phyloP scores from a whole-genome alignment of 1,140 invertebrate genomes.

The Kradibia gibbosae region DNA sequence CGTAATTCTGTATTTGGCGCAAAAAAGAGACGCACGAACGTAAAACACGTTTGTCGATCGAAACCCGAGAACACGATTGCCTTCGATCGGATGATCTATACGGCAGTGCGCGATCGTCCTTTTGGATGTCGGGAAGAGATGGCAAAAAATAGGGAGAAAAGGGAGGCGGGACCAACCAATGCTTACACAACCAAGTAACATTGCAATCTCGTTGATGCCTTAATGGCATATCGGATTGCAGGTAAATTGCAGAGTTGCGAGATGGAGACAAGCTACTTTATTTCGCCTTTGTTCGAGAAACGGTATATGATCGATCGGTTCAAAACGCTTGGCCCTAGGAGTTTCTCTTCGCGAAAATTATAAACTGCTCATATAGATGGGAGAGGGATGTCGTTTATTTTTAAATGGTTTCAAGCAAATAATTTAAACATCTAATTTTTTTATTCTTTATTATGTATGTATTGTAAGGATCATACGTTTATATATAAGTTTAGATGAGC shows the following conservation, averaged over 20 bases:
- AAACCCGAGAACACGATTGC: slow-evolving; percentile 54
- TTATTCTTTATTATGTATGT: slow-evolving; percentile 33
- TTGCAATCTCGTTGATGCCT: slow-evolving; percentile 50
- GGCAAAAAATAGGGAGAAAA: not conserved
- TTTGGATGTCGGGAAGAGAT: slow-evolving; percentile 15
- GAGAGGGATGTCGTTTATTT: not conserved
- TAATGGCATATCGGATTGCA: slow-evolving; percentile 54
- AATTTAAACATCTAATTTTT: not conserved
- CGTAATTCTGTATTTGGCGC: slow-evolving; percentile 50
- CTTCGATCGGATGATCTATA: slow-evolving; percentile 54
- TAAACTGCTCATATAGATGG: not conserved
- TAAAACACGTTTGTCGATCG: slow-evolving; percentile 52
- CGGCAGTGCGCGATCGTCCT: not conserved
- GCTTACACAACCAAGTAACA: slow-evolving; percentile 35
- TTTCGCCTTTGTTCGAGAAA: slow-evolving; percentile 48
- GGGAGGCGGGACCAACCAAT: not conserved
- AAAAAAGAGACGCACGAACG: slow-evolving; percentile 40
- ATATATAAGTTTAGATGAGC: not conserved
- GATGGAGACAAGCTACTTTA: slow-evolving; percentile 47
- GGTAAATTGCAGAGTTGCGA: slow-evolving; percentile 44
- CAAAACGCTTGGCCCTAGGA: not conserved
- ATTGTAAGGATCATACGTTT: not conserved
- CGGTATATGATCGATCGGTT: not conserved
- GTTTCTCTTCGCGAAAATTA: not conserved
- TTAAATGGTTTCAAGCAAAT: not conserved